Evolutionary conservation across 1,140 invertebrate genomes (phyloP), one percentile per base, ranked within the genome.

Genomic region (Cydia pomonella): DNA sequence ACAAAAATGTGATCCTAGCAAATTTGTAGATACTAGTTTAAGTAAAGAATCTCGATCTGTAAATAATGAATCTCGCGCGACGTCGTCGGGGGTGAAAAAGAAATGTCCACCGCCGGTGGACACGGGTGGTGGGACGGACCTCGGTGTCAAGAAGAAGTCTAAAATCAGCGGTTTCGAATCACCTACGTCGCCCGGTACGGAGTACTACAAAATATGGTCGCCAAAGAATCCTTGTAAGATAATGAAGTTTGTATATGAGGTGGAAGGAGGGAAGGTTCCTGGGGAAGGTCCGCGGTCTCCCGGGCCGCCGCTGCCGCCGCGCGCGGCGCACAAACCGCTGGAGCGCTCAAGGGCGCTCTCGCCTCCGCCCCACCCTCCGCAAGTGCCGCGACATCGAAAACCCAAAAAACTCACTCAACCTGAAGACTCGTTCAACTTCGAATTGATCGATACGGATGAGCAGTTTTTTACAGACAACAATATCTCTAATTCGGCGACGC

Each of bases 401-500:
- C 94, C 94, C 75, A 94, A 94, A 87, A 93, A 93, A 83, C 84
- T 92, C 80, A 93, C 85, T 73, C 95, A 94, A 77, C 93, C 93
- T 3, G 96, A 97, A 92, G 96, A 96, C 85, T 95, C 95, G 73
- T 97, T 97, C 86, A 95, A 94, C 76, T 96, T 97, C 87, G 96
- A 97, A 88, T 94, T 97, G 59, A 96, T 97, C 73, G 96, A 97
- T 82, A 96, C 96, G 23, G 96, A 97, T 84, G 96, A 93, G 85
- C 90, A 93, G 72, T 93, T 93, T 82, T 92, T 92, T 79, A 91
- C 91, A n/a, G 90, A 92, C 75, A 92, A 90, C 74, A 90, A 93
- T 77, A 92, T 93, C 62, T 87, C 85, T 6, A 88, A 91, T 76
- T 92, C 91, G 6, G 84, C 91, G 5, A 81, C 79, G 18, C 79